phyloP scores from a whole-genome alignment of 2,797 vertebrate genomes.

The Dendrocincla tyrannina region DNA sequence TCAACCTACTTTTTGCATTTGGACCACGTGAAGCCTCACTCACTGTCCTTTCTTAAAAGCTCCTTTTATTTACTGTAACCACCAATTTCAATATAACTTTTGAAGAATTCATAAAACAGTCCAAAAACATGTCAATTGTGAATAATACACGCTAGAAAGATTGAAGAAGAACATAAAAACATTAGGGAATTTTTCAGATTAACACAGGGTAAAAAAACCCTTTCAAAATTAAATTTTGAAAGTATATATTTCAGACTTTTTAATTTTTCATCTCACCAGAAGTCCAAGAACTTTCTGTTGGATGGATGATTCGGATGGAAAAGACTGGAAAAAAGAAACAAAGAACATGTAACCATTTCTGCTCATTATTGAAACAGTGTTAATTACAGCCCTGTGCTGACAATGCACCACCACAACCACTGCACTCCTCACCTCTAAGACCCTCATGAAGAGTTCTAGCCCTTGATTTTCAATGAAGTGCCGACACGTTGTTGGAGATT shows the following conservation, averaged over 20 bases:
- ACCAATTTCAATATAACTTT: neutral
- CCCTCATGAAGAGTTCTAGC: slow-evolving; percentile 95
- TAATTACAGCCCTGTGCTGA: neutral
- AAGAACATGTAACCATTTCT: neutral
- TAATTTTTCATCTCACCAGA: slow-evolving; percentile 83
- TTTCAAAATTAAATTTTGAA: neutral
- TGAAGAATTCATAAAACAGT: neutral
- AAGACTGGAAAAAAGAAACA: slow-evolving; percentile 82
- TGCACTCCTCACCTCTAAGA: slow-evolving; percentile 88
- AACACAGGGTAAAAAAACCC: neutral
- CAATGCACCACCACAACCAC: neutral
- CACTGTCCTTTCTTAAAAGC: neutral
- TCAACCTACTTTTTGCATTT: neutral
- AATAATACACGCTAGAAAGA: neutral
- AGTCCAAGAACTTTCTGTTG: slow-evolving; percentile 98
- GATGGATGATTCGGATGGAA: slow-evolving; percentile 96
- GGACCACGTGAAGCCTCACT: neutral
- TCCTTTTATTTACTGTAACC: neutral
- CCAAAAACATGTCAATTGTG: neutral
- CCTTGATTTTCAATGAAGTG: slow-evolving; percentile 99
- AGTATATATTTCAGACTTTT: neutral
- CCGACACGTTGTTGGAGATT: slow-evolving; percentile 96
- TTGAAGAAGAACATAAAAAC: neutral
- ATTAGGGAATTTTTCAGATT: neutral
- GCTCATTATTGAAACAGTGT: neutral